phyloP scores from a whole-genome alignment of 2,888 invertebrate species.

The Oeneis ivallda region DNA sequence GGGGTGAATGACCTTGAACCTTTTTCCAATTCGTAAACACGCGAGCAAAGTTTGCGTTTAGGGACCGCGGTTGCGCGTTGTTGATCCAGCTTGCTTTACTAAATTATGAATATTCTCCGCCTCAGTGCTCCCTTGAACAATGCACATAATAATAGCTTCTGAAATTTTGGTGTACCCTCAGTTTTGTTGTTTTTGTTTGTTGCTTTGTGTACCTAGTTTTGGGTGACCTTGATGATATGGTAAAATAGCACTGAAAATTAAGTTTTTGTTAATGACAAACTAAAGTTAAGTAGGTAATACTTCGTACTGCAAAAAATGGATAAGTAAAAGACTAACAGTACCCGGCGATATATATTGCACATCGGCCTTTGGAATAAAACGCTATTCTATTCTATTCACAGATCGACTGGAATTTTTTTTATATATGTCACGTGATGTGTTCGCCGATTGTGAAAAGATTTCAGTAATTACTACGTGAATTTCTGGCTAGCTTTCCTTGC shows the following conservation, averaged over 20 bases:
- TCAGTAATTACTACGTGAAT: too few species aligned
- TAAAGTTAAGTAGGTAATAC: too few species aligned
- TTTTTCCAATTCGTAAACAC: conserved; percentile 39
- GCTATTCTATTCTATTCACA: too few species aligned
- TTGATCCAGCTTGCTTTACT: conserved; percentile 21
- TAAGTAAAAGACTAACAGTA: too few species aligned
- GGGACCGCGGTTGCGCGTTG: conserved; percentile 17
- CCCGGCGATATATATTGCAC: too few species aligned
- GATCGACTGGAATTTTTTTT: too few species aligned
- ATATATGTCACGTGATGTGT: too few species aligned
- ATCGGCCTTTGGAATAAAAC: too few species aligned
- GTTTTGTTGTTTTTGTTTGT: background rate
- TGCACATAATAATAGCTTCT: conserved; percentile 15
- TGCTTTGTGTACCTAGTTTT: background rate
- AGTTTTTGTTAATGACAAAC: too few species aligned
- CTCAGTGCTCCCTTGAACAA: conserved; percentile 9
- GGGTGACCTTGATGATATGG: background rate
- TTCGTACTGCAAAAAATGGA: too few species aligned
- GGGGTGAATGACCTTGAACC: conserved; percentile 38
- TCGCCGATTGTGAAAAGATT: too few species aligned
- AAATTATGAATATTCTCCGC: conserved; percentile 21
- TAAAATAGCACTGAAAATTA: background rate
- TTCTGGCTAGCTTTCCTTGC: too few species aligned
- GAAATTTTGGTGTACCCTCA: conserved; percentile 7
- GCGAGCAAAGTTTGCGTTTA: conserved; percentile 27